A percentile compares a stretch with the other conserved stretches of the same genome.
phyloP scores from a whole-genome alignment of 2,113 vertebrate genomes.

The Boleophthalmus pectinirostris region DNA sequence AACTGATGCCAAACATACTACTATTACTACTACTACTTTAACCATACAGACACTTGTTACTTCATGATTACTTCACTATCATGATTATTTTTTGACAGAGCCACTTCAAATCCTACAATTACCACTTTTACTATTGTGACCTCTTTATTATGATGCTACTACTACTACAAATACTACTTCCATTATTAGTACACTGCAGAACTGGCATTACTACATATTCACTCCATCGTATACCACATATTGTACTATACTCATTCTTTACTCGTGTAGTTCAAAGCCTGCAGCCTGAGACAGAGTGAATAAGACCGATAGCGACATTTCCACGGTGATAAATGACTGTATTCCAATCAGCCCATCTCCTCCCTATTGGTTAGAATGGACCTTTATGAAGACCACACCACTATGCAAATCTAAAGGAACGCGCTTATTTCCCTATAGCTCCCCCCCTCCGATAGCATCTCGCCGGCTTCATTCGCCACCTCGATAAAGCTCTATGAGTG shows the following conservation, averaged over 20 bases:
- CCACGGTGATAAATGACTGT: conserved; percentile 38
- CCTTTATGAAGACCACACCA: conserved; percentile 34
- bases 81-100: too few relatives aligned
- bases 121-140: background rate
- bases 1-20: background rate
- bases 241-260: background rate
- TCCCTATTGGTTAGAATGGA: conserved; percentile 40
- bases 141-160: background rate
- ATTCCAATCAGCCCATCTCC: conserved; percentile 25
- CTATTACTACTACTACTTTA: background rate
- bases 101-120: background rate
- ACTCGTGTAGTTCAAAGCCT: conserved; percentile 2
- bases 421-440: conserved; percentile 49
- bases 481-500: conserved; percentile 61
- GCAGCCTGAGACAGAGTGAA: conserved; percentile 11
- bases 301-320: conserved; percentile 24
- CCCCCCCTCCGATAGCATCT: conserved; percentile 42
- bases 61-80: too few relatives aligned
- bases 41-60: too few relatives aligned
- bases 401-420: conserved; percentile 62
- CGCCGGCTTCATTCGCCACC: conserved; percentile 20
- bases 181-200: background rate
- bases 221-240: background rate
- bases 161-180: background rate
- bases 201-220: background rate